phyloP scores from a whole-genome alignment of 2,797 vertebrate species.

The Lagorchestes hirsutus region DNA sequence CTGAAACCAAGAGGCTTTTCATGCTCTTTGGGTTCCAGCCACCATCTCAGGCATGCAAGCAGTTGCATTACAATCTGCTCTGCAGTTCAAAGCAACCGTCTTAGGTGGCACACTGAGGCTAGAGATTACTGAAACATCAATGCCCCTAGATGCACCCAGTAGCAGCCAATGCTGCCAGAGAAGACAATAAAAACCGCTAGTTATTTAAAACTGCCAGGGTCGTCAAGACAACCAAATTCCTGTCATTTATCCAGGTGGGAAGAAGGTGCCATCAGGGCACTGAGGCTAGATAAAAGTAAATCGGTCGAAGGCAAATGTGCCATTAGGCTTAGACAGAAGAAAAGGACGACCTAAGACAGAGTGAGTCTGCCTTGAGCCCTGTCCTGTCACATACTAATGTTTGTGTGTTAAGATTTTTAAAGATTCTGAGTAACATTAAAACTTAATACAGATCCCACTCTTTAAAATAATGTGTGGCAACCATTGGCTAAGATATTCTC shows the following conservation, averaged over 20 bases:
- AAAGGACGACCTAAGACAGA: constrained; percentile 40
- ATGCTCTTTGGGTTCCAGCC: constrained; percentile 40
- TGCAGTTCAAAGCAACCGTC: constrained; percentile 38
- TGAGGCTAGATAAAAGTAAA: constrained; percentile 40
- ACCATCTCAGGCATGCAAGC: background rate
- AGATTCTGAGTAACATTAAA: background rate
- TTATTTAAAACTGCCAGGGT: constrained; percentile 77
- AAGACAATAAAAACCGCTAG: constrained; percentile 63
- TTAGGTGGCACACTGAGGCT: constrained; percentile 47
- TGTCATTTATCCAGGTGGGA: constrained; percentile 68
- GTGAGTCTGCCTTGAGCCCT: background rate
- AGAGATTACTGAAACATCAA: constrained; percentile 55
- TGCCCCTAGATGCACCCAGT: constrained; percentile 57
- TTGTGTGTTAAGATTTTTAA: constrained; percentile 44
- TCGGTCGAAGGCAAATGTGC: constrained; percentile 6
- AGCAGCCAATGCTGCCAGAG: constrained; percentile 26
- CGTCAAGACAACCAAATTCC: constrained; percentile 73
- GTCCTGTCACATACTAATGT: constrained; percentile 21
- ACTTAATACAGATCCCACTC: background rate
- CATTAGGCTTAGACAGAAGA: constrained; percentile 29
- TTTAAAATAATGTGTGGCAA: background rate
- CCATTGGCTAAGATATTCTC: background rate
- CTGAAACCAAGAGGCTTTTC: constrained; percentile 44
- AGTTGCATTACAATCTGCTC: constrained; percentile 16
- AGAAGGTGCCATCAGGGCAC: constrained; percentile 50